phyloP scores from a whole-genome alignment of 2,888 invertebrate species.

The Archips crataeganus region DNA sequence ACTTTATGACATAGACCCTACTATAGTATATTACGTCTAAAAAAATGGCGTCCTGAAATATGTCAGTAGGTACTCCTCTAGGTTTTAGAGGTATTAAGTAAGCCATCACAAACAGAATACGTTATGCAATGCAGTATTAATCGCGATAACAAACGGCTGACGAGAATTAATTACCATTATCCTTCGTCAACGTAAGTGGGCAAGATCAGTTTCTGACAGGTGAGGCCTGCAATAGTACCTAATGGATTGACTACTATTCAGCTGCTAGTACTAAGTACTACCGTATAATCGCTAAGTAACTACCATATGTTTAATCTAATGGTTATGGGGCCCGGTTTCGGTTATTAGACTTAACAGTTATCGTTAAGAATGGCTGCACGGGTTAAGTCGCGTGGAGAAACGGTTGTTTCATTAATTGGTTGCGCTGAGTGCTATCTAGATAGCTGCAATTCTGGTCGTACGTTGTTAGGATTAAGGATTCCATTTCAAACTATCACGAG shows the following conservation, averaged over 20 bases:
- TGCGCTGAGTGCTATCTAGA: background rate
- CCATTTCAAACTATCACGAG: background rate
- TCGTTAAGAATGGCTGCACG: conserved; percentile 15
- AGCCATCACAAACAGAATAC: conserved; percentile 13
- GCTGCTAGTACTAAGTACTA: conserved; percentile 11
- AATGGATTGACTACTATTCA: conserved; percentile 31
- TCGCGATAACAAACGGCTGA: conserved; percentile 27
- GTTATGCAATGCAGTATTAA: conserved; percentile 18
- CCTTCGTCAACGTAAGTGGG: conserved; percentile 39
- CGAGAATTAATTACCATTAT: conserved; percentile 39
- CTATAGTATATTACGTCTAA: too few species aligned
- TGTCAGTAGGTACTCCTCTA: background rate
- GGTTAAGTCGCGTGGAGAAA: conserved; percentile 6
- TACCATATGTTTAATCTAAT: conserved; percentile 24
- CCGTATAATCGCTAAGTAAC: background rate
- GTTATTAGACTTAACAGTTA: conserved; percentile 15
- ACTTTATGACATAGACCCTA: too few species aligned
- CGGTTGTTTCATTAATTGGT: conserved; percentile 11
- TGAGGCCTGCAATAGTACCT: conserved; percentile 30
- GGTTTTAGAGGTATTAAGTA: background rate
- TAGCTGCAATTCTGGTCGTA: background rate
- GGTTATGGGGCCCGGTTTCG: conserved; percentile 18
- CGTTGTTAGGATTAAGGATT: background rate
- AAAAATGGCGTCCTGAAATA: background rate
- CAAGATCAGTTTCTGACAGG: conserved; percentile 37